These are phyloP conservation scores for Thalassarche chlororhynchos DNA, from an alignment of 2,113 vertebrate genomes.

Conservation along the genomic window DNA sequence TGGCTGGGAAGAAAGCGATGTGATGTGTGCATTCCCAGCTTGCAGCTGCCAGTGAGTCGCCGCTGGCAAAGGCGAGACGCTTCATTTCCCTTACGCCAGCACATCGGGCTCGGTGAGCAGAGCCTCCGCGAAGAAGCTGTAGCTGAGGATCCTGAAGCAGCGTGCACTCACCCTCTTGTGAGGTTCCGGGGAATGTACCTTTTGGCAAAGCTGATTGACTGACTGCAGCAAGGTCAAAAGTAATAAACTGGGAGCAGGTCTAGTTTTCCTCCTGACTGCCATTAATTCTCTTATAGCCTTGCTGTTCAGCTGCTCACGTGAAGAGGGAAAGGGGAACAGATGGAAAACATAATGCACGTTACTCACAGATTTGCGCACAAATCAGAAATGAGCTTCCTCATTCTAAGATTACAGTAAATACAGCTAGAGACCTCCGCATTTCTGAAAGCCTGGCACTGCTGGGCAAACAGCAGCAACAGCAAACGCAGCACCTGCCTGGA, in stretches of 20 bases:
- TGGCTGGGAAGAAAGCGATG: neutral
- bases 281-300: too few species aligned
- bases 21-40: too few species aligned
- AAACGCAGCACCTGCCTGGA: neutral
- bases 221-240: neutral
- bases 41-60: neutral
- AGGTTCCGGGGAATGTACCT: neutral
- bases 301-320: neutral
- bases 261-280: neutral
- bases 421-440: neutral
- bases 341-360: accelerated
- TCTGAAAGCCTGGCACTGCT: neutral
- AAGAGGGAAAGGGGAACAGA: neutral
- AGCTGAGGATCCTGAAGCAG: neutral
- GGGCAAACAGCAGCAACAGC: neutral
- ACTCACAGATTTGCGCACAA: neutral
- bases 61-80: neutral
- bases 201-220: neutral
- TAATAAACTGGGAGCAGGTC: neutral
- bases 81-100: neutral
- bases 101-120: too few species aligned
- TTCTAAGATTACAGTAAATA: neutral
- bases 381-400: neutral
- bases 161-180: neutral
- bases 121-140: neutral